phyloP scores from a whole-genome alignment of 2,797 vertebrate genomes.

The Hydrolagus colliei region DNA sequence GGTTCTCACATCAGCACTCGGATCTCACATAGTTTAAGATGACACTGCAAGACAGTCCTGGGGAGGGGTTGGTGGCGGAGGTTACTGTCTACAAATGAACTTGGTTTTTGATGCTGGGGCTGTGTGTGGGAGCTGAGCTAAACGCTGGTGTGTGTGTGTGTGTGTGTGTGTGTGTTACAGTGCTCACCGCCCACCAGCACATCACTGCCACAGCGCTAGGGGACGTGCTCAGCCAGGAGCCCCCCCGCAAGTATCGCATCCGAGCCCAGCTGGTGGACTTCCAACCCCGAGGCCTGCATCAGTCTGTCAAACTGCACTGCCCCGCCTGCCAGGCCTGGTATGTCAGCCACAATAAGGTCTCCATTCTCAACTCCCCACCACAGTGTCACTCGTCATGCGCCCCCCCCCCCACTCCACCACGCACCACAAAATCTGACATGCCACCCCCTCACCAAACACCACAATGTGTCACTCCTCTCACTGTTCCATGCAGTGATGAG shows the following conservation, averaged over 20 bases:
- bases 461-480: too few relatives aligned
- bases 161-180: constrained; percentile 46
- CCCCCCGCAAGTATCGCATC: constrained; percentile 63
- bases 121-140: too few relatives aligned
- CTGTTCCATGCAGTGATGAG: too few relatives aligned
- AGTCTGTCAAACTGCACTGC: constrained; percentile 82
- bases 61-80: too few relatives aligned
- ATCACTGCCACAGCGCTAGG: constrained; percentile 57
- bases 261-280: constrained; percentile 70
- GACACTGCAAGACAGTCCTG: too few relatives aligned
- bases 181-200: constrained; percentile 59
- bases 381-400: too few relatives aligned
- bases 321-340: constrained; percentile 74
- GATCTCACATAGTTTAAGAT: too few relatives aligned
- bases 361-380: too few relatives aligned
- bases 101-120: too few relatives aligned
- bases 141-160: constrained; percentile 33
- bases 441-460: too few relatives aligned
- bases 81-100: too few relatives aligned
- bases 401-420: not conserved
- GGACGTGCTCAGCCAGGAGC: constrained; percentile 53
- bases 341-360: constrained; percentile 42
- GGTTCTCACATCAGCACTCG: too few relatives aligned
- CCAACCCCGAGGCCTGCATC: constrained; percentile 66
- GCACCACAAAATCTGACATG: not conserved